Percentiles rank a stretch among this genome's conserved stretches.
Conservation (phyloP, 2,113 vertebrate species). For the Tetraodon nigroviridis region DNA sequence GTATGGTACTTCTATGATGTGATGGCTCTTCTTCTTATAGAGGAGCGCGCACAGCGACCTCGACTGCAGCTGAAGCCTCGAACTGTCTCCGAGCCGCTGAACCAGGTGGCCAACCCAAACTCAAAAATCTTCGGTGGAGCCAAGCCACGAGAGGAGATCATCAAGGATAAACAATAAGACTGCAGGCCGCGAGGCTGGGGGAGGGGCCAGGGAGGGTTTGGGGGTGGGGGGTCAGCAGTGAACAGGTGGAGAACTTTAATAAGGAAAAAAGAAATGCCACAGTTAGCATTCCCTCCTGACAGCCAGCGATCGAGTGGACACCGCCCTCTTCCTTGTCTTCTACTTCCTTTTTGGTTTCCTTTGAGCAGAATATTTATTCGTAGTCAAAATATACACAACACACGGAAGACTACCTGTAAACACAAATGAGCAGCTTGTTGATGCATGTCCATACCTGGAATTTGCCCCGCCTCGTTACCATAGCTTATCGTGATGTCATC, state of each 20-base stretch:
- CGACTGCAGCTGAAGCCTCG: constrained; percentile 96
- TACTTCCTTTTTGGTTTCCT: constrained; percentile 53
- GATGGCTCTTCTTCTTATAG: constrained; percentile 56
- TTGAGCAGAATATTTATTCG: constrained; percentile 65
- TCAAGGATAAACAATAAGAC: constrained; percentile 84
- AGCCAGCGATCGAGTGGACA: constrained; percentile 53
- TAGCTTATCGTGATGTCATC: constrained; percentile 81
- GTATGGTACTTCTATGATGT: too few relatives aligned
- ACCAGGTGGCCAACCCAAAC: constrained; percentile 99
- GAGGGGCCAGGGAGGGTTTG: constrained; percentile 5
- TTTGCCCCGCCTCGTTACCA: constrained; percentile 34
- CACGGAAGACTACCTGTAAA: constrained; percentile 70
- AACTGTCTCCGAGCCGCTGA: constrained; percentile 91
- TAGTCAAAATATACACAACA: constrained; percentile 35
- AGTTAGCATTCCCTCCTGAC: constrained; percentile 75
- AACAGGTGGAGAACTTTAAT: constrained; percentile 35
- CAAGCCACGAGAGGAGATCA: constrained; percentile 93
- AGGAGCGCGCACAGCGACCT: constrained; percentile 95
- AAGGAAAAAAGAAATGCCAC: constrained; percentile 48
- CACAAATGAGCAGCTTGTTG: constrained; percentile 80
- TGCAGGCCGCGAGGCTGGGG: constrained; percentile 48
- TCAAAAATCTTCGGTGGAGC: constrained; percentile 98
- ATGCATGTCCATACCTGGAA: constrained; percentile 78
- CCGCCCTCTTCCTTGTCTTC: constrained; percentile 63
- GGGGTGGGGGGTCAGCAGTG: not conserved